phyloP scores from a whole-genome alignment of 2,888 invertebrate genomes.

The Cheilosia impressa region DNA sequence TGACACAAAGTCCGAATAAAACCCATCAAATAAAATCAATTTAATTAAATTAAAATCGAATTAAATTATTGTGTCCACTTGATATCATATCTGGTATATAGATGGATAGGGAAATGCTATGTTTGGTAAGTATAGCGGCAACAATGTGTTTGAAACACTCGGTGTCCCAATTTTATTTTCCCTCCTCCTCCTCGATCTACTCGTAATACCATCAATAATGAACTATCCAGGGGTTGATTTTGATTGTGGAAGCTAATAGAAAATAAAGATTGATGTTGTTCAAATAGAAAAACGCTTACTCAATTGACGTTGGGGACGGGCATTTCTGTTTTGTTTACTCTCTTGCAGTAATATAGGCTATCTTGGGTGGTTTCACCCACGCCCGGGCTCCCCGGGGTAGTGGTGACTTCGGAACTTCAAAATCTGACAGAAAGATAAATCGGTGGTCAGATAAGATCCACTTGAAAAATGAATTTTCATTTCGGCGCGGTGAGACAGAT shows the following conservation, averaged over 20 bases:
- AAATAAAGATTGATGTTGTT: constrained; percentile 64
- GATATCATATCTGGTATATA: constrained; percentile 21
- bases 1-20: background rate
- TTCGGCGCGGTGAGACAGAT: constrained; percentile 36
- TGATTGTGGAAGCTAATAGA: constrained; percentile 29
- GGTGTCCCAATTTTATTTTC: background rate
- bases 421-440: constrained; percentile 73
- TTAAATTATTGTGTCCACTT: constrained; percentile 50
- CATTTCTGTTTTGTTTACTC: constrained; percentile 18
- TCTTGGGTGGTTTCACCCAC: constrained; percentile 1
- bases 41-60: constrained; percentile 57
- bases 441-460: constrained; percentile 72
- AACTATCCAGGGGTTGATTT: constrained; percentile 20
- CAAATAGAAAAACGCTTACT: constrained; percentile 48
- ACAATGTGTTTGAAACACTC: background rate
- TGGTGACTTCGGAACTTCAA: constrained; percentile 52
- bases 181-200: background rate
- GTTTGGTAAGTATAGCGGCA: too few relatives aligned
- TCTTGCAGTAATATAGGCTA: constrained; percentile 44
- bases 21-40: constrained; percentile 7
- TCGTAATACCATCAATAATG: background rate
- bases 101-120: constrained; percentile 7
- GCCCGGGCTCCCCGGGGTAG: background rate
- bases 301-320: background rate
- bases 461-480: constrained; percentile 67